Percentiles rank a stretch among this genome's conserved stretches.
Conservation (phyloP, 2,797 vertebrate genomes). For the Threskiornis aethiopicus region DNA sequence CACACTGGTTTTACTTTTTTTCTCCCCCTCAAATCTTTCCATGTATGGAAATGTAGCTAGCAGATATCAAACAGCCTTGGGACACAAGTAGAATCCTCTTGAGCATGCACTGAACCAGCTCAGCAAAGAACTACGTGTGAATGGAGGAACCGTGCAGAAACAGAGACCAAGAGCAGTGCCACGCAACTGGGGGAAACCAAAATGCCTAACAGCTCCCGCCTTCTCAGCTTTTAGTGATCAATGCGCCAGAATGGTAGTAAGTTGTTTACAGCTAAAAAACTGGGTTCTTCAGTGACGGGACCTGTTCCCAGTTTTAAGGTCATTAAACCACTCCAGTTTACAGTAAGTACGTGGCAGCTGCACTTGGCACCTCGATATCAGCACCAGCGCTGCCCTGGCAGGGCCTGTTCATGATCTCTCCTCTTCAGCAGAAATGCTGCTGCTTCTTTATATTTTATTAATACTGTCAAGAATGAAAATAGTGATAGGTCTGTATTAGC, state of each 20-base stretch:
- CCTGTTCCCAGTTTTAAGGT: neutral
- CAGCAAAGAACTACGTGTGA: neutral
- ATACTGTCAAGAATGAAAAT: neutral
- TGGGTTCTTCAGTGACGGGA: neutral
- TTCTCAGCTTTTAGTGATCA: neutral
- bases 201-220: neutral
- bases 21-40: neutral
- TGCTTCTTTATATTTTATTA: neutral
- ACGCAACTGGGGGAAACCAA: neutral
- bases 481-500: neutral
- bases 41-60: neutral
- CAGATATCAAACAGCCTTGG: neutral
- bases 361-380: neutral
- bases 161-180: neutral
- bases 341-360: rapidly evolving
- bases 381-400: neutral
- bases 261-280: neutral
- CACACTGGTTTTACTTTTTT: neutral
- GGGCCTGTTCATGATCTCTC: neutral
- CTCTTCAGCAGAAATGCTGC: neutral
- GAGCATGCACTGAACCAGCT: neutral
- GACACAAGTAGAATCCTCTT: neutral
- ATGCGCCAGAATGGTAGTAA: rapidly evolving
- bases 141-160: neutral
- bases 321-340: neutral